Conservation (phyloP, 2,113 vertebrate species). For the Symphodus melops region DNA sequence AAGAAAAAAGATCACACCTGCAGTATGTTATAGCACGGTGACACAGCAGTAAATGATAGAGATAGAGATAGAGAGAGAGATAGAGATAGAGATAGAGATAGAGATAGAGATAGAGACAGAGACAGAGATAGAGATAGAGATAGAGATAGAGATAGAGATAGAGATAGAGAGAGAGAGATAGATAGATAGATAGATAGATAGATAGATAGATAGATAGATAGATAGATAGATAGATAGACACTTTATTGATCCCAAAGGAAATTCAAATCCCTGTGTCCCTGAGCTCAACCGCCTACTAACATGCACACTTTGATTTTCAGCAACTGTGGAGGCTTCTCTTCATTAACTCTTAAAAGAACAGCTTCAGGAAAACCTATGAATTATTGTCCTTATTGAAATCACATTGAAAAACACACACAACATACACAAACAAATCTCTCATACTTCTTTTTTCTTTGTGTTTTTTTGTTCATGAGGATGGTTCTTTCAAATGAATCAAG, state of each 20-base stretch:
- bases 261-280: slow-evolving; percentile 15
- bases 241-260: too few relatives aligned
- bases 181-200: too few relatives aligned
- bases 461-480: not conserved
- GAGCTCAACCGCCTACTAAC: slow-evolving; percentile 15
- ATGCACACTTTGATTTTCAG: slow-evolving; percentile 16
- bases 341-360: slow-evolving; percentile 3
- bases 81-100: too few relatives aligned
- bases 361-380: slow-evolving; percentile 7
- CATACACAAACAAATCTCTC: not conserved
- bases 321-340: slow-evolving; percentile 2
- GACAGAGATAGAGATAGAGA: too few relatives aligned
- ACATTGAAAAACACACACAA: too few relatives aligned
- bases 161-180: too few relatives aligned
- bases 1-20: slow-evolving; percentile 17
- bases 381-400: too few relatives aligned
- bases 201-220: too few relatives aligned
- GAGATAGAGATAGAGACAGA: too few relatives aligned
- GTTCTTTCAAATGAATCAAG: not conserved
- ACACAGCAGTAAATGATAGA: slow-evolving; percentile 1
- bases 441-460: not conserved
- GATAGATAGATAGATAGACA: too few relatives aligned
- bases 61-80: too few relatives aligned
- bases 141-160: too few relatives aligned
- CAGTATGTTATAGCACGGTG: slow-evolving; percentile 10